These are phyloP conservation scores for Erebia palarica DNA, from an alignment of 2,888 invertebrate genomes.

Conservation along the genomic window DNA sequence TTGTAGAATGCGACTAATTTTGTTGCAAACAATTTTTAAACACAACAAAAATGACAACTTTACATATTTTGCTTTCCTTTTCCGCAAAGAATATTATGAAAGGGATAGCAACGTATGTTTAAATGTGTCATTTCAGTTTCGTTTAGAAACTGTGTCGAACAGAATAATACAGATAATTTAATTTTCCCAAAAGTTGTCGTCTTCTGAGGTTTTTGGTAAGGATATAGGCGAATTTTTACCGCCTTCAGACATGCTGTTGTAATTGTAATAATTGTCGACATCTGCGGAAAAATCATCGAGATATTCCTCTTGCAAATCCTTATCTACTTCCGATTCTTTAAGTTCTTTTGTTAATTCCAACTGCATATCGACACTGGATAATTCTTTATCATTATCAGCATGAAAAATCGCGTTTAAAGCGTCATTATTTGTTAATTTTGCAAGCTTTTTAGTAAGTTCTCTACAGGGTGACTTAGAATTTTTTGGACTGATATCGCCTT, in stretches of 20 bases:
- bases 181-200: constrained; percentile 69
- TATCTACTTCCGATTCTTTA: constrained; percentile 47
- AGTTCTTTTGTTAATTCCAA: constrained; percentile 48
- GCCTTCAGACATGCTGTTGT: constrained; percentile 55
- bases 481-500: constrained; percentile 27
- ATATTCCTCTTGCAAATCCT: constrained; percentile 47
- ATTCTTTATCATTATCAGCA: constrained; percentile 44
- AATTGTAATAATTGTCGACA: constrained; percentile 65
- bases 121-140: neutral
- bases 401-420: constrained; percentile 56
- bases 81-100: no score
- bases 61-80: no score
- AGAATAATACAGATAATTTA: constrained; percentile 42
- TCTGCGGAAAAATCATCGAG: constrained; percentile 63
- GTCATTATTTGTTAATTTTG: constrained; percentile 50
- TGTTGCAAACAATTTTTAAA: no score
- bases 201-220: constrained; percentile 57
- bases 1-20: no score
- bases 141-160: neutral
- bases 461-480: neutral
- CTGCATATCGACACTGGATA: constrained; percentile 51
- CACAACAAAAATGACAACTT: no score
- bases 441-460: constrained; percentile 44
- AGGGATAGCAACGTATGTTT: no score
- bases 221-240: constrained; percentile 59